These are phyloP conservation scores for Oreochromis grahami DNA, from an alignment of 2,797 vertebrate genomes.

Conservation along the genomic window DNA sequence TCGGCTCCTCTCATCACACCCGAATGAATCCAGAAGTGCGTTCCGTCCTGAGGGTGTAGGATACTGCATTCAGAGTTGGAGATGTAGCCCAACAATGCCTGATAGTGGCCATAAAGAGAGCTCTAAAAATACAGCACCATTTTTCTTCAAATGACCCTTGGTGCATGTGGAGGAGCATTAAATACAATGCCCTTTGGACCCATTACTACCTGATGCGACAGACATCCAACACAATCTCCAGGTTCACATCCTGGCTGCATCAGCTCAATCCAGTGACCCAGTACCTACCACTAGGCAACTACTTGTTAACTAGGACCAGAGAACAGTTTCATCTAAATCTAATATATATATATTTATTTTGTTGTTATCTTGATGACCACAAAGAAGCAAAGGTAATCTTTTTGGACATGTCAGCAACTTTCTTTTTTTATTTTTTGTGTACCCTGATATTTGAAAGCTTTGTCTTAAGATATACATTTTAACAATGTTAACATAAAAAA, in stretches of 20 bases:
- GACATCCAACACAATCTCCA: background rate
- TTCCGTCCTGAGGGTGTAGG: background rate
- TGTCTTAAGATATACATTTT: too few species aligned
- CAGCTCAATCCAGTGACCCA: accelerated
- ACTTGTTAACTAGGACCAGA: background rate
- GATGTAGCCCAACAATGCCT: background rate
- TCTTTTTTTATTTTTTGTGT: background rate
- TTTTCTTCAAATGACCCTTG: background rate
- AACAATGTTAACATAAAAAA: background rate
- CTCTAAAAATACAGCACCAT: background rate
- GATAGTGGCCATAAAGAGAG: background rate
- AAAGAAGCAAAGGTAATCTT: background rate
- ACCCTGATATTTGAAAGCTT: background rate
- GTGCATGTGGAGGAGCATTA: background rate
- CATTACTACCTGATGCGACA: background rate
- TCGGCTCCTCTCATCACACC: background rate
- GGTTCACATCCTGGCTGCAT: background rate
- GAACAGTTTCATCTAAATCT: background rate
- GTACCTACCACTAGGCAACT: background rate
- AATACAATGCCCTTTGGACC: background rate
- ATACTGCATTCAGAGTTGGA: background rate
- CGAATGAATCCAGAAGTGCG: background rate
- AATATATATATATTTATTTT: background rate
- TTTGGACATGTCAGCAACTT: background rate
- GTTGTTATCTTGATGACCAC: background rate